Base-by-base conservation (phyloP, 2,113 vertebrate genomes). In the Ellobius talpinus region DNA sequence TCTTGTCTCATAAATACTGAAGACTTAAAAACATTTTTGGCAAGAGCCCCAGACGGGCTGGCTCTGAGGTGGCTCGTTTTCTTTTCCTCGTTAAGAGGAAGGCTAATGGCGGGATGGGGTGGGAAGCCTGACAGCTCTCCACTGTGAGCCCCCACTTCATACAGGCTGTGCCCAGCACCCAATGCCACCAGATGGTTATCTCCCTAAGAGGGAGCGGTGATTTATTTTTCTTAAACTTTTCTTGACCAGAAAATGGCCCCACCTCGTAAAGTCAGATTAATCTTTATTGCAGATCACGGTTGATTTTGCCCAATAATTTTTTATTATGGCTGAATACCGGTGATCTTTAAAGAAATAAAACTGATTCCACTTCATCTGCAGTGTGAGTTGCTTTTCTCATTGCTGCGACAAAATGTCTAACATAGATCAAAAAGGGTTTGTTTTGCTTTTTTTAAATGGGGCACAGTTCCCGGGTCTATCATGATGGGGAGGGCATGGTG, bases 11-110 rank as follows among this genome's bases (percentile, higher is more conserved):
- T 61, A 87, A 94, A 96, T 81, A 87, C 92, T 66, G 10, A 87
- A 61, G 74, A 89, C 33, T 65, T 96, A 81, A 96, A 94, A 97
- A 93, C 11, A 9, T 81, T 95, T 93, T 93, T 90, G 95, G 95
- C 96, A 85, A 31, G 55, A 94, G 63, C 95, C 14, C 58, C 90
- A 97, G 96, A 96, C 97, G 72, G 50, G 50, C 96, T 90, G 97
- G 90, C 96, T 95, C 93, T 94, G 90, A n/a, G 31, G 70, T 84
- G 82, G 63, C 82, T 70, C 21, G 4, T 92, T 82, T 77, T 70
- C 47, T 39, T 45, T 36, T 90, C 45, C 52, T 79, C 33, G 39
- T 12, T 74, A 66, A 66, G 36, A 87, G 65, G 24, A 45, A 50
- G n/a, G 29, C 42, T 68, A 68, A 52, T 21, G 52, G n/a, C 63